A percentile compares a stretch with the other conserved stretches of the same genome.
These are phyloP conservation scores for Bombylius major DNA, from an alignment of 2,888 invertebrate species.

Conservation along the genomic window DNA sequence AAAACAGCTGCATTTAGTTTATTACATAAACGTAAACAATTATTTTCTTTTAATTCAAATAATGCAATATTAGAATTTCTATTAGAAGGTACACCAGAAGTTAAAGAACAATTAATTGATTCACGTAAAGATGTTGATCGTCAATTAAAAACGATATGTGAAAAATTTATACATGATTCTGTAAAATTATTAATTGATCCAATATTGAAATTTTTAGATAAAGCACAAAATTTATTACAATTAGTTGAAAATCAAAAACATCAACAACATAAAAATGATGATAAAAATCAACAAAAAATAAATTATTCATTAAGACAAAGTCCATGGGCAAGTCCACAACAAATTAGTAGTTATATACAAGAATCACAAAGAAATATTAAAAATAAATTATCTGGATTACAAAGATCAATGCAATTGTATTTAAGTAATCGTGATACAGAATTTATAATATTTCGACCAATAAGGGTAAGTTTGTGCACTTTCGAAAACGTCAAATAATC, in stretches of 20 bases:
- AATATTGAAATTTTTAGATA: constrained; percentile 57
- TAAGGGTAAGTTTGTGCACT: constrained; percentile 48
- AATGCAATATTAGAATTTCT: constrained; percentile 89
- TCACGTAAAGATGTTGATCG: constrained; percentile 93
- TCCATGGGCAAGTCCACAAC: constrained; percentile 56
- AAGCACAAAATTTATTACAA: constrained; percentile 41
- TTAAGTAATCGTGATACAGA: constrained; percentile 94
- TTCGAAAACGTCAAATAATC: neutral
- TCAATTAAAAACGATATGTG: constrained; percentile 80
- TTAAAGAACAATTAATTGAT: constrained; percentile 82
- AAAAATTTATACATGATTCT: constrained; percentile 70
- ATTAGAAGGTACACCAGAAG: constrained; percentile 85
- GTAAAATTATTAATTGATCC: constrained; percentile 66
- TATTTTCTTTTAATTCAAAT: constrained; percentile 76
- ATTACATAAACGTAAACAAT: constrained; percentile 63
- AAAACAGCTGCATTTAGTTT: constrained; percentile 72
- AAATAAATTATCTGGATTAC: constrained; percentile 62
- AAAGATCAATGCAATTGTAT: constrained; percentile 87
- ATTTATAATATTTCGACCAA: constrained; percentile 88
- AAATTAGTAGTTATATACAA: constrained; percentile 56
- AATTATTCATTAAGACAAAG: constrained; percentile 38
- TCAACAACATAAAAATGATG: constrained; percentile 8
- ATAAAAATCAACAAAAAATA: constrained; percentile 17
- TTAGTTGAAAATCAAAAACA: constrained; percentile 9
- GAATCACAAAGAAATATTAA: constrained; percentile 71